Base-by-base conservation (phyloP, 2,113 vertebrate genomes). In the Rostratula benghalensis region DNA sequence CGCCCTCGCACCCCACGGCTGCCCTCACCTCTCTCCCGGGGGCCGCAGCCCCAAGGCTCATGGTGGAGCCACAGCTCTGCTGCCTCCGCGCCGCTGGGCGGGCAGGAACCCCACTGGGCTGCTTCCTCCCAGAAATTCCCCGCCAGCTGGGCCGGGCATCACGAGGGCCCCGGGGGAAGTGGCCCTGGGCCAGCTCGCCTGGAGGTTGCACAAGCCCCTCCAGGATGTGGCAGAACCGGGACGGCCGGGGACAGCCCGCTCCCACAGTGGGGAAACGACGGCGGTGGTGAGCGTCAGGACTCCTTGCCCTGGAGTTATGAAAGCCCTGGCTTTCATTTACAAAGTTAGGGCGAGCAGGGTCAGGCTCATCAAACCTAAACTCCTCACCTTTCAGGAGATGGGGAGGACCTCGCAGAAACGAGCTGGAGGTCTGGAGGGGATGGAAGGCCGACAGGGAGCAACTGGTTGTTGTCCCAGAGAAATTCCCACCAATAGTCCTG, bases 1-100 rank as follows among this genome's bases (percentile, higher is more conserved):
- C 0, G 0, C n/a, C 35, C 53, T 50, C 13, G 1, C 17, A 19
- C 17, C 19, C 48, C 64, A 10, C 1, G 0, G 35, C 51, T 0
- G 0, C 59, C 4, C 79, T 77, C 63, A 87, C 53, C 75, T 76
- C n/a, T 89, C 30, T 69, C 33, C 39, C 0, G 1, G 10, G 35
- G 24, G 30, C 11, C 7, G 1, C 43, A 1, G 35, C 70, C 61
- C 14, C 4, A 11, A 51, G 30, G 30, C 39, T 94, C 95, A 93
- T 85, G 82, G 35, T 91, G 87, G 60, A 87, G 77, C 67, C 83
- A 10, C 79, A 28, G 78, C 61, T 64, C 37, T 15, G 45, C 33
- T 27, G 54, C 13, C 35, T 9, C 19, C 8, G 8, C 71, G 68
- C 54, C 1, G 1, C 56, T 1, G 2, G 24, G 53, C 4, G 3